phyloP scores from a whole-genome alignment of 2,888 invertebrate species.

The Andrena marginata region DNA sequence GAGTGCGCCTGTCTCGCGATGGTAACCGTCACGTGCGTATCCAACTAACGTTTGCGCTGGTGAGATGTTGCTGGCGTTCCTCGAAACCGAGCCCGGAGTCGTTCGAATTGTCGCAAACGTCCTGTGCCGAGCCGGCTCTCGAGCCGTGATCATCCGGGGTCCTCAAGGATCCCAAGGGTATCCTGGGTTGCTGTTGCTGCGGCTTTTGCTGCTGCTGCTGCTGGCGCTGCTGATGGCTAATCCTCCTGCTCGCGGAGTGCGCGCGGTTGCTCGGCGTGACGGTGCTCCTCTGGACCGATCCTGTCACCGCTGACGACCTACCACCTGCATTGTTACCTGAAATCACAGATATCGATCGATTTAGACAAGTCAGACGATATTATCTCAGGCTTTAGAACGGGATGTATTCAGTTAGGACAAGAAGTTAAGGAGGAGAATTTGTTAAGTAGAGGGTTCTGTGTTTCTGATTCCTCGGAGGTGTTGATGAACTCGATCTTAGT shows the following conservation, averaged over 20 bases:
- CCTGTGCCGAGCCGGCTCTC: conserved; percentile 85
- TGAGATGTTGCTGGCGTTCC: conserved; percentile 88
- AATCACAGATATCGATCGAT: conserved; percentile 1
- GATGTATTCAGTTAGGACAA: too few species aligned
- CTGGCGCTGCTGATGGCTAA: conserved; percentile 85
- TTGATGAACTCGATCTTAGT: too few species aligned
- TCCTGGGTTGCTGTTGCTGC: conserved; percentile 59
- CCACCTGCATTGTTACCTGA: conserved; percentile 78
- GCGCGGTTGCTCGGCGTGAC: conserved; percentile 86
- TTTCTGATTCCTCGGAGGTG: too few species aligned
- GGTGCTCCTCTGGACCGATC: conserved; percentile 75
- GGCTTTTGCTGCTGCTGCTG: conserved; percentile 75
- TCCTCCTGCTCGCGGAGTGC: conserved; percentile 84
- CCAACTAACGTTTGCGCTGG: conserved; percentile 71
- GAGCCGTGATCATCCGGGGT: conserved; percentile 86
- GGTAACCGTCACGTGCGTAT: too few species aligned
- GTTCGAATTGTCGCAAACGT: conserved; percentile 94
- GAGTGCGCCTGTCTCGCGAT: too few species aligned
- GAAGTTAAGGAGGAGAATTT: too few species aligned
- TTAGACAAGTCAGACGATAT: neutral
- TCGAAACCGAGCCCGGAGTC: conserved; percentile 96
- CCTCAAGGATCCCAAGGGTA: conserved; percentile 82
- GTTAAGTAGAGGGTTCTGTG: too few species aligned
- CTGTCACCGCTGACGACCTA: conserved; percentile 78
- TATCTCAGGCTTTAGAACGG: too few species aligned